Base-by-base conservation (phyloP, 2,113 vertebrate species). In the Philantomba maxwellii region DNA sequence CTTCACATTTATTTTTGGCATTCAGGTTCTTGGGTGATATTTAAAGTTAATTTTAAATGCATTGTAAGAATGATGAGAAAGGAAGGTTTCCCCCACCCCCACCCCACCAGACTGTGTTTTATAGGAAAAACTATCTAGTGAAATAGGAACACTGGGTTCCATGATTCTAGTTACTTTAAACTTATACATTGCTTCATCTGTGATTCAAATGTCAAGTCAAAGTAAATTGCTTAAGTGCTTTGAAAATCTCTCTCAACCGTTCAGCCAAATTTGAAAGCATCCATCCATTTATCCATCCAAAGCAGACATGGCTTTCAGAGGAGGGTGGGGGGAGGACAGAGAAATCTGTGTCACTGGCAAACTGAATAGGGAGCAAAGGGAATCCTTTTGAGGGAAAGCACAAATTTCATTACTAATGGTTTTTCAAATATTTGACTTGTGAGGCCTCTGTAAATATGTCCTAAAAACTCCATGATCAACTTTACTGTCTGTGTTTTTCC, bases 41-140 rank as follows among this genome's bases (percentile, higher is more conserved):
- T 95, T 94, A 94, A 94, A 89, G n/a, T 94, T 92, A 97, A 94
- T 97, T 96, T 96, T 89, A 97, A 97, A 97, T 96, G 93, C 77
- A 87, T 91, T 85, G 66, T 87, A 96, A 95, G 57, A 97, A 96
- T 64, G 82, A 95, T 62, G 96, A 64, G 45, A 87, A 88, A 92
- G 28, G 73, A 94, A 87, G 9, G 1, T 28, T 19, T 53, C 16
- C 16, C 16, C 2, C 7, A n/a, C 2, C 58, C 26, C 2, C 7
- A 6, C 19, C 0, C 2, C 0, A 57, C 47, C 4, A 30, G 62
- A 88, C 58, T 30, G 25, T 45, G 49, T 93, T 84, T 80, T 51
- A 55, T 2, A 87, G 57, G 47, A 12, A 36, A 82, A 60, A 93
- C 78, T 39, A 83, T 62, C 84, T 82, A 58, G 30, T 60, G 77